Base-by-base conservation (phyloP, 2,888 invertebrate species). In the Scrobipalpa atriplicella region DNA sequence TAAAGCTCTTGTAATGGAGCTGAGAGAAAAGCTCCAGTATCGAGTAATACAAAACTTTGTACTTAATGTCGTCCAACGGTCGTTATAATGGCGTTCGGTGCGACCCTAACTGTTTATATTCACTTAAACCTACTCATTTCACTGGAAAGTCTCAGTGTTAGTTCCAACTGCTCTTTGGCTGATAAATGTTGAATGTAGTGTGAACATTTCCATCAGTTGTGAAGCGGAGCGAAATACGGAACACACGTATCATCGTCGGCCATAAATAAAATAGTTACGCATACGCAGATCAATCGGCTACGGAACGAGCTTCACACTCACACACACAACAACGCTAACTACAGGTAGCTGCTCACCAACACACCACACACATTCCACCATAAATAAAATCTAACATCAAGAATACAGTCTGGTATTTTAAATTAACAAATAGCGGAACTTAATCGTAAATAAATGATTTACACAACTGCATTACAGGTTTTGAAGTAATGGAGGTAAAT, bases 181-280 rank as follows among this genome's bases (percentile, higher is more conserved):
- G n/a, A n/a, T 29, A 58, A 3, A 38, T 19, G 19, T 54, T 54
- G 19, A 54, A 54, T 54, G 21, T 21, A 56, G 21, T 56, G 29
- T 36, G 18, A 29, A 47, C 5, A 52, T 19, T 63, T 51, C 18
- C 19, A 41, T 18, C 41, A 11, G 39, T 54, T 39, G 64, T n/a
- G 18, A 19, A 52, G 54, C 64, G 64, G 36, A 16, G 19, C 19
- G 38, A 39, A 36, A 38, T 39, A 64, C 64, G 38, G 54, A 54
- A 39, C 18, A 39, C 54, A 29, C 41, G 54, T 54, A 64, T 64
- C 39, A 64, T 64, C 64, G 64, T 64, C 39, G n/a, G 65, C 65
- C 65, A 43, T 65, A 65, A 65, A 65, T 65, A 65, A 65, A 58
- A 63, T 51, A 36, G 62, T 63, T 52, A 65, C 65, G 64, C n/a